Evolutionary conservation across 30 jellyfish, hydroid and myxozoan species (phyloP).

Genomic region (Chironex yamaguchii): DNA sequence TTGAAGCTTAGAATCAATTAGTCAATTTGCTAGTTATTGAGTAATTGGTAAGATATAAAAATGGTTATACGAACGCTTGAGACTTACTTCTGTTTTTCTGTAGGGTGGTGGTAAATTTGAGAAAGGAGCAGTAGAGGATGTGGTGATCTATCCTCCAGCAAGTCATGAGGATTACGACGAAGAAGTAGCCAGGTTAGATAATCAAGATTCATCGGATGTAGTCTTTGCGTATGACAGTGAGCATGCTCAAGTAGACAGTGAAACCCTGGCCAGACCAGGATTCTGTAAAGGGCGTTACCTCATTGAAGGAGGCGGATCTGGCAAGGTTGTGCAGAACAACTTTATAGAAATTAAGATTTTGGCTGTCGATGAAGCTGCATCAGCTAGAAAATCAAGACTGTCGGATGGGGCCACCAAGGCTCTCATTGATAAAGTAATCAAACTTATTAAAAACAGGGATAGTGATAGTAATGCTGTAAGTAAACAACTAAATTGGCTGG

Average conservation of each 20-base stretch:
- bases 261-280: background rate
- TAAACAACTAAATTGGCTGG: constrained; percentile 21
- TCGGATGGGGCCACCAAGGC: background rate
- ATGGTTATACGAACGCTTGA: too few species aligned
- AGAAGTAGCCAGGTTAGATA: constrained; percentile 67
- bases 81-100: background rate
- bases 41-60: too few species aligned
- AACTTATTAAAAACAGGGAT: background rate
- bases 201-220: background rate
- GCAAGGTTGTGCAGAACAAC: background rate
- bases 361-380: background rate
- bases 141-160: constrained; percentile 73
- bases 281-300: background rate
- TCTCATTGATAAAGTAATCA: background rate
- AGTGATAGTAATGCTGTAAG: constrained; percentile 34
- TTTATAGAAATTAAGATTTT: background rate
- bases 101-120: background rate
- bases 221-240: background rate
- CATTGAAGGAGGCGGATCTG: background rate
- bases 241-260: background rate
- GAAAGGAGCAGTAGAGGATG: too few species aligned
- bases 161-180: constrained; percentile 68
- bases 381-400: background rate
- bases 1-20: too few species aligned
- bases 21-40: too few species aligned